Evolutionary conservation across 2,797 vertebrate genomes (phyloP), one percentile per base, ranked within the genome.

Genomic region (Oryzias sinensis): DNA sequence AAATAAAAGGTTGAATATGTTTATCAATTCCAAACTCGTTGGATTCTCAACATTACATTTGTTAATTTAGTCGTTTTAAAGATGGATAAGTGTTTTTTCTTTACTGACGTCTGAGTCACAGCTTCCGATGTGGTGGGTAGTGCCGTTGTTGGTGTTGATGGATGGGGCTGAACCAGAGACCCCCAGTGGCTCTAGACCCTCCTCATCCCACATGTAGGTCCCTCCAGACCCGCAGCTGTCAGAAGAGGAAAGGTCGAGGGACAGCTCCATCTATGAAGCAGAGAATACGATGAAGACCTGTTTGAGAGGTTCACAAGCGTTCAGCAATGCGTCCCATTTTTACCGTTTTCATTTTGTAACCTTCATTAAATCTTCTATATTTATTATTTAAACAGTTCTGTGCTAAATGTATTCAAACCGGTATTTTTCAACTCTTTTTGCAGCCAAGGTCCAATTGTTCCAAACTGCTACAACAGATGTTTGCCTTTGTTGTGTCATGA

Each of bases 141-240:
- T 90, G 74, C 44, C 77, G 61, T 68, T 62, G 66, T 56, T 76
- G 47, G 59, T 65, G 70, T 60, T 50, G 56, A 71, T 70, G 56
- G 77, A 74, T 15, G 49, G 37, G 4, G 60, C 45, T 0, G 62
- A 53, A 53, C 60, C 22, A 7, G 62, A 49, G 59, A 91, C 93
- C 49, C 82, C 87, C 14, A 92, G 87, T 1, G 95, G 94, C 60
- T 97, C 96, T 90, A 99, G 71, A 8, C 95, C 97, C 65, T 98
- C 97, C 82, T 99, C 96, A 53, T 99, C 96, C 97, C 97, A 99
- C 94, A 98, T 95, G 53, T 98, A 99, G 0, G 95, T 98, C 18
- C 96, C 97, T 2, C 94, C 96, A 1, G 96, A 99, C 20, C 95
- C 96, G 33, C 95, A 98, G 80, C 96, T 98, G 88, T 97, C 95